Conservation (phyloP, 2,113 vertebrate genomes). For the Phaethornis superciliosus region DNA sequence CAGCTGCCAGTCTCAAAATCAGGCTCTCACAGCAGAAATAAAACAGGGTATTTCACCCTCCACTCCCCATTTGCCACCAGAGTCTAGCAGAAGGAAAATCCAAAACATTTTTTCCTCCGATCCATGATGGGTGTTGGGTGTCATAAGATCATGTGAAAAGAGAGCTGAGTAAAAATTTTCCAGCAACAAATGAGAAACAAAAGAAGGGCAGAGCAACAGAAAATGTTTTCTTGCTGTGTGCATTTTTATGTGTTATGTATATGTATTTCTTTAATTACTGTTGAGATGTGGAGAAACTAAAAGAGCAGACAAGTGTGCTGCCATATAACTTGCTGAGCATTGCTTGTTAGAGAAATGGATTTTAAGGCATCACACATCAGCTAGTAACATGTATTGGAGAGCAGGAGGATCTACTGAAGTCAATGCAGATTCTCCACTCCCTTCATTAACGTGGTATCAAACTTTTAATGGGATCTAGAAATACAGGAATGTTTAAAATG, state of each 20-base stretch:
- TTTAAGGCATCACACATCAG: not conserved
- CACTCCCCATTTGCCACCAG: rapidly evolving
- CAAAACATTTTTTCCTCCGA: not conserved
- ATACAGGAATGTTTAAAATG: not conserved
- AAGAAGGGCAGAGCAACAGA: not conserved
- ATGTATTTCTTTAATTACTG: not conserved
- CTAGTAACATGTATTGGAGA: not conserved
- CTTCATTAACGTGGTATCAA: not conserved
- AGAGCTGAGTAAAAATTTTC: not conserved
- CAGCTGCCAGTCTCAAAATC: not conserved
- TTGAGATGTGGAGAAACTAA: not conserved
- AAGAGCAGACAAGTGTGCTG: not conserved
- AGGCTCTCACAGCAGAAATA: not conserved
- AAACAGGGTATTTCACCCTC: not conserved
- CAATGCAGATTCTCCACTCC: not conserved
- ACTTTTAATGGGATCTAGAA: not conserved
- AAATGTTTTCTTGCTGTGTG: not conserved
- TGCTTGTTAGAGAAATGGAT: not conserved
- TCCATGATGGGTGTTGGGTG: not conserved
- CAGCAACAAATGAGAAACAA: not conserved
- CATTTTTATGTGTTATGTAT: not conserved
- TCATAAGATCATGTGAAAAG: not conserved
- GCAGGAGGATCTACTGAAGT: not conserved
- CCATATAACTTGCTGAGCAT: not conserved
- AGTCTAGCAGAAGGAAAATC: not conserved